These are phyloP conservation scores for Epinephelus moara DNA, from an alignment of 2,113 vertebrate species.

Conservation along the genomic window DNA sequence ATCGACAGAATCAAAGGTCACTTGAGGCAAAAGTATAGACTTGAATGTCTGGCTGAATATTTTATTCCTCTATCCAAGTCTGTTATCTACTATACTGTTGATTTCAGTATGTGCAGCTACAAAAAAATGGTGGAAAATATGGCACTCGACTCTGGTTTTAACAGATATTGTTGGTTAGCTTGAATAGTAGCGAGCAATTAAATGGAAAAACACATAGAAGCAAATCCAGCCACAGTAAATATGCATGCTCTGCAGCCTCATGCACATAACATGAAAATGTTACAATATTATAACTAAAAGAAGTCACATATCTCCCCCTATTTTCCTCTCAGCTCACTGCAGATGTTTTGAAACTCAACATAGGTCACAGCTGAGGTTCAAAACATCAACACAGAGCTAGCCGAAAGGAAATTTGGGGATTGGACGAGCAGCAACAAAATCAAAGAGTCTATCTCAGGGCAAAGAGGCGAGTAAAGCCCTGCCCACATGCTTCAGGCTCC, in stretches of 20 bases:
- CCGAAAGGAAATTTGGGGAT: slow-evolving; percentile 13
- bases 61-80: not conserved
- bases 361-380: slow-evolving; percentile 23
- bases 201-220: slow-evolving; percentile 4
- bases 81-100: slow-evolving; percentile 10
- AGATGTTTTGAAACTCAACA: slow-evolving; percentile 23
- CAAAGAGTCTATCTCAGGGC: not conserved
- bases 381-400: slow-evolving; percentile 8
- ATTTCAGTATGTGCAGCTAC: slow-evolving; percentile 14
- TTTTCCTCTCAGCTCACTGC: not conserved
- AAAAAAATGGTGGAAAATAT: slow-evolving; percentile 17
- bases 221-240: not conserved
- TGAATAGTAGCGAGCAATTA: not conserved
- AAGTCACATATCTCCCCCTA: not conserved
- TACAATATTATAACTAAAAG: not conserved
- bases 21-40: slow-evolving; percentile 28
- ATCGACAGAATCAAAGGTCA: slow-evolving; percentile 22
- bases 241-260: not conserved
- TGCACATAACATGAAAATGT: not conserved
- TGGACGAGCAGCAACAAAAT: slow-evolving; percentile 10
- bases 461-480: not conserved
- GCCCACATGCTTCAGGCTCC: not conserved
- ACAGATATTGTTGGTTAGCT: not conserved
- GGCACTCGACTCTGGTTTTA: not conserved
- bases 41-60: slow-evolving; percentile 1